Percentiles rank a stretch among this genome's conserved stretches.
phyloP scores from a whole-genome alignment of 2,113 vertebrate genomes.

The Atractosteus spatula region DNA sequence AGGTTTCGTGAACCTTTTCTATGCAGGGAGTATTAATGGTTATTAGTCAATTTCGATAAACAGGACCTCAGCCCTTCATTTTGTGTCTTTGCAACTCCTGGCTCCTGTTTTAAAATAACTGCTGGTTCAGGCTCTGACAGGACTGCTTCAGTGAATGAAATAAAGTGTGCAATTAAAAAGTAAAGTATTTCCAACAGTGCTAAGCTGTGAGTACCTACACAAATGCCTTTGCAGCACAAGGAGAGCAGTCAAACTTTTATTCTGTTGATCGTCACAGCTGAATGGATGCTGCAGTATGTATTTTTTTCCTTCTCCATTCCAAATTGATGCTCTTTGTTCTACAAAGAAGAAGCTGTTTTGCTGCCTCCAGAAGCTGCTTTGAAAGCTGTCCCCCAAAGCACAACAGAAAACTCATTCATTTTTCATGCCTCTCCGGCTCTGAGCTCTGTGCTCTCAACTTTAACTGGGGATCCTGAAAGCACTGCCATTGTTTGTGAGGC shows the following conservation, averaged over 20 bases:
- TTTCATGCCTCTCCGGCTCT: conserved; percentile 29
- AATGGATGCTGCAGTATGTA: conserved; percentile 4
- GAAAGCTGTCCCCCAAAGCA: conserved; percentile 32
- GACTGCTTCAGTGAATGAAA: background rate
- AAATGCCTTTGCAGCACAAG: background rate
- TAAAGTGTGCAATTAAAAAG: background rate
- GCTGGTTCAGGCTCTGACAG: no score
- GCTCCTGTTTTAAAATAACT: no score
- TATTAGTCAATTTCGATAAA: no score
- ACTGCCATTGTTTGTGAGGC: conserved; percentile 1
- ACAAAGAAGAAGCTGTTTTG: conserved; percentile 32
- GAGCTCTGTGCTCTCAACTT: conserved; percentile 14
- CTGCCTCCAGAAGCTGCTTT: conserved; percentile 34
- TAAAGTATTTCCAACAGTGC: background rate
- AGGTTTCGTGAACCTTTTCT: no score
- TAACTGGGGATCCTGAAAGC: conserved; percentile 13
- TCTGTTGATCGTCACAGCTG: background rate
- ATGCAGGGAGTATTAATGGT: no score
- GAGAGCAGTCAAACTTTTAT: background rate
- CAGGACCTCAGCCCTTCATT: no score
- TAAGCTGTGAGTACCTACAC: background rate
- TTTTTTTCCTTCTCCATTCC: background rate
- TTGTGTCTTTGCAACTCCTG: no score
- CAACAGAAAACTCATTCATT: conserved; percentile 35
- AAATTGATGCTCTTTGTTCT: conserved; percentile 33